phyloP scores from a whole-genome alignment of 2,113 vertebrate species.

The Oceanodroma tethys region DNA sequence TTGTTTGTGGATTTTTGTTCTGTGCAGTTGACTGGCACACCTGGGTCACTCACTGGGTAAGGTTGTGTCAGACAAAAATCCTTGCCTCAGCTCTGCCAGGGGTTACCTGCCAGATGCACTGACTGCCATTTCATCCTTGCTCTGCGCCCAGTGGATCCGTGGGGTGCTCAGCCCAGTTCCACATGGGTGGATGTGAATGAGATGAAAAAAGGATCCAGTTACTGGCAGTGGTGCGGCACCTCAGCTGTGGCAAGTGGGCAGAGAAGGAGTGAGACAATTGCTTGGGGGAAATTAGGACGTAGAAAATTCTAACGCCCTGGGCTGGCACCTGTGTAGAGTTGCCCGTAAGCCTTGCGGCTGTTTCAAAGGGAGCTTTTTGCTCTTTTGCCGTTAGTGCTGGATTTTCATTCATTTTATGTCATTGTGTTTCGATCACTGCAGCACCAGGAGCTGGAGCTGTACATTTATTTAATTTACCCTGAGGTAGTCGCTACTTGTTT shows the following conservation, averaged over 20 bases:
- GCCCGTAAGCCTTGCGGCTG: neutral
- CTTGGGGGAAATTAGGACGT: neutral
- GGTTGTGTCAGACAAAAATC: neutral
- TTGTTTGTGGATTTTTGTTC: neutral
- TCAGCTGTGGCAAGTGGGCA: neutral
- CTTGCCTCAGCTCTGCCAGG: neutral
- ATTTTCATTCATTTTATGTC: neutral
- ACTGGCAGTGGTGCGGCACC: neutral
- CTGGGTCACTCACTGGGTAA: neutral
- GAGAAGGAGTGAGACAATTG: neutral
- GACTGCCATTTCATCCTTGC: neutral
- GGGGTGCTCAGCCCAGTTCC: neutral
- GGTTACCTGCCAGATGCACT: neutral
- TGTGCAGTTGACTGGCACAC: neutral
- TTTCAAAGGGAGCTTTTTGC: neutral
- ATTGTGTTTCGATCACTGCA: neutral
- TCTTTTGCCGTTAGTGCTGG: neutral
- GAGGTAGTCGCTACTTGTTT: neutral
- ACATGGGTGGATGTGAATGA: neutral
- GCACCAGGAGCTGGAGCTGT: neutral
- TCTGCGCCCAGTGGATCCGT: accelerated
- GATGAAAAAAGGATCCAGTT: neutral
- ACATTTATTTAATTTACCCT: neutral
- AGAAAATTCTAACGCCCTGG: accelerated
- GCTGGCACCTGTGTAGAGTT: accelerated